These are phyloP conservation scores for Bradypus variegatus DNA, from an alignment of 2,797 vertebrate genomes.

Conservation along the genomic window DNA sequence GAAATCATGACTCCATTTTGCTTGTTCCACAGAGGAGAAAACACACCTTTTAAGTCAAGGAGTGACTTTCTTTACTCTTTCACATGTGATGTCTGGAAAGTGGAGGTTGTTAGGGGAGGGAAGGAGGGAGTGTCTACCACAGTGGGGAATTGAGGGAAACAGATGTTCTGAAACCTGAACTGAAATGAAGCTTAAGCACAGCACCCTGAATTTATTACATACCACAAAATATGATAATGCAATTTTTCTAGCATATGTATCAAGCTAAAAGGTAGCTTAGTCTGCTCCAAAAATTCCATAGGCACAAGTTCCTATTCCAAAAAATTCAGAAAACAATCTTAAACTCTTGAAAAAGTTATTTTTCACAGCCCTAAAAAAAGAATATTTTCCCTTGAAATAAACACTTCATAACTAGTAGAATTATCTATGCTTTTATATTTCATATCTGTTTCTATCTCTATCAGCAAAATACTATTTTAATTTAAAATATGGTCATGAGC, in stretches of 20 bases:
- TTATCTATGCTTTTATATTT: constrained; percentile 48
- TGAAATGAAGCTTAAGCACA: constrained; percentile 53
- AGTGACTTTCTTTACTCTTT: background rate
- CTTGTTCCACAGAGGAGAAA: background rate
- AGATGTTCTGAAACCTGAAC: constrained; percentile 23
- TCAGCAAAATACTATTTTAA: constrained; percentile 56
- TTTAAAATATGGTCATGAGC: constrained; percentile 58
- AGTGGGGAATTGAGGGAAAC: background rate
- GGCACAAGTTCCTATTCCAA: constrained; percentile 54
- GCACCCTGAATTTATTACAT: constrained; percentile 69
- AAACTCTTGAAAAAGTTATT: constrained; percentile 48
- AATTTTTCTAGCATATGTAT: constrained; percentile 57
- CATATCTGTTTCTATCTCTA: constrained; percentile 39
- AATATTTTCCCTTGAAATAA: constrained; percentile 41
- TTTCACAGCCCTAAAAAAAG: constrained; percentile 30
- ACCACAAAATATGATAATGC: constrained; percentile 55
- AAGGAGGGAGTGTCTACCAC: background rate
- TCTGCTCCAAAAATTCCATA: constrained; percentile 57
- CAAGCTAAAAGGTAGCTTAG: constrained; percentile 56
- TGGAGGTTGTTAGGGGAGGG: accelerated
- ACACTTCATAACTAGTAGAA: constrained; percentile 55
- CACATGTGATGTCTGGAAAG: background rate
- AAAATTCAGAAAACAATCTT: constrained; percentile 48
- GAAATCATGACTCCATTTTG: constrained; percentile 9
- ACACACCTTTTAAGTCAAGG: background rate